Percentiles rank a stretch among this genome's conserved stretches.
phyloP scores from a whole-genome alignment of 2,113 vertebrate genomes.

The Pseudorhombus dupliciocellatus region DNA sequence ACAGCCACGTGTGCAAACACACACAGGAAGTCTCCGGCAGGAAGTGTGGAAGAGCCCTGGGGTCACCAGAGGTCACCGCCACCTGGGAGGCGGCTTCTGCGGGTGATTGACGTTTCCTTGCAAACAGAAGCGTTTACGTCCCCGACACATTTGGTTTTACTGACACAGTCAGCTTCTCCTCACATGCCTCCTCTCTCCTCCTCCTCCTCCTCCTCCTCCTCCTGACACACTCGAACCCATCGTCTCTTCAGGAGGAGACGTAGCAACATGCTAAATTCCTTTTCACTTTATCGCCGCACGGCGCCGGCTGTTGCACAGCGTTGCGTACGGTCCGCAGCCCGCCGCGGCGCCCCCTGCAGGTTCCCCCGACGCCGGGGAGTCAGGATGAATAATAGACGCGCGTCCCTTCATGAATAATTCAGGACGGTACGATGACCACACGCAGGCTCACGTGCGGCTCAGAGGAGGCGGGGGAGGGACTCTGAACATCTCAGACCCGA shows the following conservation, averaged over 20 bases:
- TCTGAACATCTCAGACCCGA: too few species aligned
- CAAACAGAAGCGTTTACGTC: conserved; percentile 49
- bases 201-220: too few species aligned
- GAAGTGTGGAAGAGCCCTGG: conserved; percentile 10
- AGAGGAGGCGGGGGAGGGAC: too few species aligned
- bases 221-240: too few species aligned
- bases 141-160: not conserved
- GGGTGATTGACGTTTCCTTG: conserved; percentile 50
- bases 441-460: too few species aligned
- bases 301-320: conserved; percentile 47
- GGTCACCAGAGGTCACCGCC: conserved; percentile 42
- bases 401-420: conserved; percentile 74
- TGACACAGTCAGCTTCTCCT: too few species aligned
- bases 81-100: conserved; percentile 50
- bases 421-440: conserved; percentile 38
- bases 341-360: conserved; percentile 46
- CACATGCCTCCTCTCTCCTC: too few species aligned
- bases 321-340: conserved; percentile 34
- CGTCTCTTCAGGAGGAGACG: conserved; percentile 25
- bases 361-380: conserved; percentile 47
- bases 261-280: conserved; percentile 29
- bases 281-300: conserved; percentile 52
- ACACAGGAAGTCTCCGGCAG: conserved; percentile 35
- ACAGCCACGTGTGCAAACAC: not conserved
- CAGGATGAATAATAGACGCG: conserved; percentile 67